These are phyloP conservation scores for Junonia oenone DNA, from an alignment of 2,888 invertebrate species.

Conservation along the genomic window DNA sequence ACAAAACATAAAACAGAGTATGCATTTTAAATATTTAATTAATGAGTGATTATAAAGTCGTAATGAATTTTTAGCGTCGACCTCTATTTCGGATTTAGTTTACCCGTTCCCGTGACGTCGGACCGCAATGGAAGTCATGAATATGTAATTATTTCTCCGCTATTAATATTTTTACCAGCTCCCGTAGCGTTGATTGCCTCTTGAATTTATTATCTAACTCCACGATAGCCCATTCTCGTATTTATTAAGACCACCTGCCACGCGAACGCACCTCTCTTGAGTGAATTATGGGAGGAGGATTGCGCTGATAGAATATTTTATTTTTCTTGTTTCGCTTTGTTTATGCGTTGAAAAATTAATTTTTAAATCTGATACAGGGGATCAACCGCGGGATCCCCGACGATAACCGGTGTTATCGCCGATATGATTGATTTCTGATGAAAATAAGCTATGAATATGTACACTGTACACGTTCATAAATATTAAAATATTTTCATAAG, in stretches of 20 bases:
- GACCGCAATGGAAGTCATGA: slow-evolving; percentile 63
- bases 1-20: not conserved
- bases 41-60: slow-evolving; percentile 6
- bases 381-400: not conserved
- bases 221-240: slow-evolving; percentile 73
- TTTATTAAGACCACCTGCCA: slow-evolving; percentile 79
- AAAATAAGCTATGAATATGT: not conserved
- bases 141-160: slow-evolving; percentile 76
- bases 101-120: slow-evolving; percentile 38
- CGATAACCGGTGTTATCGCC: not conserved
- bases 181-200: slow-evolving; percentile 77
- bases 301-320: slow-evolving; percentile 77
- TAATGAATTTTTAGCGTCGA: slow-evolving; percentile 31
- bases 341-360: slow-evolving; percentile 50
- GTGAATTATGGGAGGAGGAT: slow-evolving; percentile 71
- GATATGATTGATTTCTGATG: not conserved
- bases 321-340: slow-evolving; percentile 53
- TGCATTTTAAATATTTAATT: slow-evolving; percentile 7
- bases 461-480: not conserved
- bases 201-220: slow-evolving; percentile 77
- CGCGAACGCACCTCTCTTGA: slow-evolving; percentile 57
- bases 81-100: slow-evolving; percentile 56
- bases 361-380: slow-evolving; percentile 19
- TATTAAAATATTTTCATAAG: not conserved
- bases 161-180: slow-evolving; percentile 78